These are phyloP conservation scores for Gadus macrocephalus DNA, from an alignment of 2,113 vertebrate genomes.

Conservation along the genomic window DNA sequence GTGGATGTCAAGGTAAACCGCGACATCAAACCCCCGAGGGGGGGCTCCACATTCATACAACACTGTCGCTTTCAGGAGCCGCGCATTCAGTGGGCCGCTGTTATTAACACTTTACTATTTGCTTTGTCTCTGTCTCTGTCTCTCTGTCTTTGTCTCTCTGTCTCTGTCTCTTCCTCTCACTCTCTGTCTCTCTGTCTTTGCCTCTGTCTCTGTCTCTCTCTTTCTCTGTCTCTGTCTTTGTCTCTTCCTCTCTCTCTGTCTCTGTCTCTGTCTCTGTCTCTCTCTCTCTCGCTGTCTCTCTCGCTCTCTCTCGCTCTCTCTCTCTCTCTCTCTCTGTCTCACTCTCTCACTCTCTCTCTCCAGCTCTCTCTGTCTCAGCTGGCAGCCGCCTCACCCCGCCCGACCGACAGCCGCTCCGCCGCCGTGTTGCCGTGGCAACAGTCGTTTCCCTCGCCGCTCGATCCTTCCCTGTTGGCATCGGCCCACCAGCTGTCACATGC, in stretches of 20 bases:
- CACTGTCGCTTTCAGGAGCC: neutral
- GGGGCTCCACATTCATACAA: too few species aligned
- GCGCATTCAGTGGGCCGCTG: constrained; percentile 15
- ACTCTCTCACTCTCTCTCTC: constrained; percentile 4
- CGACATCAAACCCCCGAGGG: too few species aligned
- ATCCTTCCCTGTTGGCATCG: constrained; percentile 64
- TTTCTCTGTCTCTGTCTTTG: constrained; percentile 23
- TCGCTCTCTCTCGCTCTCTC: constrained; percentile 62
- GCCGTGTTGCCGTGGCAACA: constrained; percentile 51
- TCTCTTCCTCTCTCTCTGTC: too few species aligned
- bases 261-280: too few species aligned
- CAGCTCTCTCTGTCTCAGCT: constrained; percentile 90
- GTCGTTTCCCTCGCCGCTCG: constrained; percentile 60
- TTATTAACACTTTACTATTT: constrained; percentile 27
- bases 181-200: constrained; percentile 41
- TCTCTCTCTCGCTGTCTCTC: constrained; percentile 73
- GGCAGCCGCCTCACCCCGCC: constrained; percentile 64
- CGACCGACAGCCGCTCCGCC: constrained; percentile 53
- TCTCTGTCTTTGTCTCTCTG: constrained; percentile 54
- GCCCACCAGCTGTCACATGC: constrained; percentile 70
- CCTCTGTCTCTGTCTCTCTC: too few species aligned
- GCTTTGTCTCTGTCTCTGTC: constrained; percentile 54
- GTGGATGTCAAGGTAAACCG: too few species aligned
- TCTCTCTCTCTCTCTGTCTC: constrained; percentile 24
- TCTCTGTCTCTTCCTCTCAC: constrained; percentile 53